Evolutionary conservation across 2,113 vertebrate genomes (phyloP).

Genomic region (Melanotaenia duboulayi): DNA sequence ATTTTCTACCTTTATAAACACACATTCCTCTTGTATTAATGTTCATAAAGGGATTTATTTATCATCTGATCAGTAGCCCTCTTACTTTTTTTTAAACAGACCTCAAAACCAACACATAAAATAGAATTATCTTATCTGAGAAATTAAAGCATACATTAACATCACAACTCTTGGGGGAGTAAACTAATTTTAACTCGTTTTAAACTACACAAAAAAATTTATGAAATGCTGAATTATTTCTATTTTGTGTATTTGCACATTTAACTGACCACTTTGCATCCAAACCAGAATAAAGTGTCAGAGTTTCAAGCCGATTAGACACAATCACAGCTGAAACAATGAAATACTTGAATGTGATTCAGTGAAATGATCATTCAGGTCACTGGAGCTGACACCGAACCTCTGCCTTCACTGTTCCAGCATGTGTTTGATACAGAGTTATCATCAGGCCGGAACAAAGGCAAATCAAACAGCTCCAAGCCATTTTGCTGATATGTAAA

Average conservation of each 20-base stretch:
- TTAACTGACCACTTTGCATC: not conserved
- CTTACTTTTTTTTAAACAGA: no score
- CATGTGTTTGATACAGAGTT: constrained; percentile 62
- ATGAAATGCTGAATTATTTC: not conserved
- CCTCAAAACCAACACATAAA: no score
- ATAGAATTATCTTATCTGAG: no score
- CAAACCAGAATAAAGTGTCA: not conserved
- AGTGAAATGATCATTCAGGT: not conserved
- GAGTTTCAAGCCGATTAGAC: not conserved
- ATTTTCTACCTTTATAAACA: no score
- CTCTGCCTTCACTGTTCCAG: constrained; percentile 57
- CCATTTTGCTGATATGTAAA: constrained; percentile 75
- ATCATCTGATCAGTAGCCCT: no score
- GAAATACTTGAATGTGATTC: not conserved
- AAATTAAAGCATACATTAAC: no score
- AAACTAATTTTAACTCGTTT: no score
- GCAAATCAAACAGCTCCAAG: constrained; percentile 67
- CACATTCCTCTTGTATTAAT: no score
- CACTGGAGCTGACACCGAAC: constrained; percentile 1
- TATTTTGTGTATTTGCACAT: not conserved
- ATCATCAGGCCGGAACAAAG: constrained; percentile 69
- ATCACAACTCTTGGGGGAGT: no score
- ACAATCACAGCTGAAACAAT: not conserved
- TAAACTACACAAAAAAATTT: not conserved
- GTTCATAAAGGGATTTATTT: no score